Conservation (phyloP, 2,888 invertebrate genomes). For the Lasioglossum calceatum region DNA sequence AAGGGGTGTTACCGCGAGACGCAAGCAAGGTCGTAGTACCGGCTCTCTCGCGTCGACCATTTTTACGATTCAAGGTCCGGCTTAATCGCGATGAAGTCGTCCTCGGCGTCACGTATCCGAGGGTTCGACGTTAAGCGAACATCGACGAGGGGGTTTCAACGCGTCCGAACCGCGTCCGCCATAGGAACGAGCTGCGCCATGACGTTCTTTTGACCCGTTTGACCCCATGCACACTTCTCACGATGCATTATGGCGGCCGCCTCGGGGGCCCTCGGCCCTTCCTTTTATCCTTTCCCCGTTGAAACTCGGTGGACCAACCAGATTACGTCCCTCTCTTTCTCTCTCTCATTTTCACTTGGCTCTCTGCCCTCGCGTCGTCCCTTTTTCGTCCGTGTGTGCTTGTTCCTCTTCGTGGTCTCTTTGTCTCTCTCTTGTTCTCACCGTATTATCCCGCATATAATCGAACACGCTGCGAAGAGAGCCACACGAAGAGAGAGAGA, state of each 20-base stretch:
- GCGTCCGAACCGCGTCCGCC: slow-evolving; percentile 69
- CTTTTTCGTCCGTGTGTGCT: slow-evolving; percentile 24
- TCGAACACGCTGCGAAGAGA: slow-evolving; percentile 70
- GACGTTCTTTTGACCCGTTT: slow-evolving; percentile 83
- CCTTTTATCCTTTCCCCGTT: slow-evolving; percentile 81
- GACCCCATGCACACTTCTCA: slow-evolving; percentile 83
- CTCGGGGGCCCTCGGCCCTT: slow-evolving; percentile 79
- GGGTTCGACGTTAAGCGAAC: slow-evolving; percentile 50
- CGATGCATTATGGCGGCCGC: slow-evolving; percentile 83
- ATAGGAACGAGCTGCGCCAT: slow-evolving; percentile 80
- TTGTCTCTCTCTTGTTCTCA: slow-evolving; percentile 74
- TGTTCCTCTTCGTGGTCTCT: slow-evolving; percentile 45
- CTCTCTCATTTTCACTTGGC: slow-evolving; percentile 61
- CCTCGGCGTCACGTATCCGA: slow-evolving; percentile 30
- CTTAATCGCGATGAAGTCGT: slow-evolving; percentile 64
- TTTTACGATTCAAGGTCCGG: slow-evolving; percentile 64
- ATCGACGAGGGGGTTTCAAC: slow-evolving; percentile 53
- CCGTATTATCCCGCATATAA: slow-evolving; percentile 80
- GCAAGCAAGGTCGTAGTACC: slow-evolving; percentile 46
- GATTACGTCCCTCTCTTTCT: slow-evolving; percentile 79
- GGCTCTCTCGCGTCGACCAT: slow-evolving; percentile 48
- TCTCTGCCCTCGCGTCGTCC: slow-evolving; percentile 41
- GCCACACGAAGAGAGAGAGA: background rate
- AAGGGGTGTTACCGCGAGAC: slow-evolving; percentile 19
- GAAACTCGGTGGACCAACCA: slow-evolving; percentile 80